These are phyloP conservation scores for Paradoxurus hermaphroditus DNA, from an alignment of 2,113 vertebrate species.

Conservation along the genomic window DNA sequence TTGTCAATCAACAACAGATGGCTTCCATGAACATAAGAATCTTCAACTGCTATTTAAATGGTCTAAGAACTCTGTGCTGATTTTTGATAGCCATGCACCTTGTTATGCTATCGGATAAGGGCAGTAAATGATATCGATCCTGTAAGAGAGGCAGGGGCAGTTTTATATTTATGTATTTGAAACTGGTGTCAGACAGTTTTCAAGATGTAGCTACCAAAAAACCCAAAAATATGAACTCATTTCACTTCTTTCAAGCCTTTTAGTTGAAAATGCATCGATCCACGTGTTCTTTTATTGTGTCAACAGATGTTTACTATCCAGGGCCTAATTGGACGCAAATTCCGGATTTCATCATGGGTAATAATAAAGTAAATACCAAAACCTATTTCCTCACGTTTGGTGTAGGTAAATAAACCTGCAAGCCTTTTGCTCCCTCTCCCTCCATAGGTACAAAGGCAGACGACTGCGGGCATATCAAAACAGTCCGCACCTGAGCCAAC, in stretches of 20 bases:
- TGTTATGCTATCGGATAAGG: not conserved
- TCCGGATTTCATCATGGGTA: not conserved
- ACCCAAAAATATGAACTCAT: not conserved
- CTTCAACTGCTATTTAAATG: not conserved
- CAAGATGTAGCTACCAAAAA: not conserved
- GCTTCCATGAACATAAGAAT: not conserved
- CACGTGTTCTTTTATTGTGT: not conserved
- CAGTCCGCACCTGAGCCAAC: accelerated
- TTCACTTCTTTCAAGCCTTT: not conserved
- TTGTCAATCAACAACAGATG: not conserved
- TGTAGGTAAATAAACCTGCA: not conserved
- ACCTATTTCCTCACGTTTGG: not conserved
- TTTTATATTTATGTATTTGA: not conserved
- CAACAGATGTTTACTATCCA: not conserved
- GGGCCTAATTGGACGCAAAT: not conserved
- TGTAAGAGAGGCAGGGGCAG: not conserved
- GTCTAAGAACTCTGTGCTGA: not conserved
- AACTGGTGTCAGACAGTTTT: not conserved
- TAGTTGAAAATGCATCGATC: not conserved
- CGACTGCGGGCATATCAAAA: accelerated
- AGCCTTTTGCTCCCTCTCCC: accelerated
- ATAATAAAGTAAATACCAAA: not conserved
- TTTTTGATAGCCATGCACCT: not conserved
- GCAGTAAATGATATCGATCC: not conserved
- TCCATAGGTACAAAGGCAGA: accelerated